Base-by-base conservation (phyloP, 2,797 vertebrate genomes). In the Poeciliopsis paucimaculata region DNA sequence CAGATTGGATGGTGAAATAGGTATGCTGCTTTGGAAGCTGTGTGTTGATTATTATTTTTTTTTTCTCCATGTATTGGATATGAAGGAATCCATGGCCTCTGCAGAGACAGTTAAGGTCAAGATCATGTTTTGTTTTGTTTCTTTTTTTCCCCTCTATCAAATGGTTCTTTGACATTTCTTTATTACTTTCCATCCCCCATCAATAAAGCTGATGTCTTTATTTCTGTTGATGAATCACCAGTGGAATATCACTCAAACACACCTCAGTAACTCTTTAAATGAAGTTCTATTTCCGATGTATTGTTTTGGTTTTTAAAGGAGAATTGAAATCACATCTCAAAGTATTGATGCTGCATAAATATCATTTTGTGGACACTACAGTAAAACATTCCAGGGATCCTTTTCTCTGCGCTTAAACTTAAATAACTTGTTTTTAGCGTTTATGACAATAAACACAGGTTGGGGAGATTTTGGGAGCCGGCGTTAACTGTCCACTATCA, bases 1-100 rank as follows among this genome's bases (percentile, higher is more conserved):
- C 88, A 90, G 88, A 95, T 94, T 92, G 90, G 85, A 94, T 85
- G 89, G 82, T 85, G 84, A 90, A 93, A 88, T 91, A 92, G 86
- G 78, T 76, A 77, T 86, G 78, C 89, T 90, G 87, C 84, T 88
- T 83, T 80, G 72, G 77, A 79, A n/a, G 77, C 88, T 84, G 78
- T 75, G 79, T 83, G 81, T 88, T 94, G 88, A 94, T 95, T 95
- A 91, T 91, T 90, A 9, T 13, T 73, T 91, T 64, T 45, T 43
- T 51, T 53, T 1, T 53, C 23, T 53, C 70, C 73, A 80, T 82
- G 74, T 77, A 83, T 86, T 88, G 89, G 78, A 89, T 83, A 85
- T 92, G 81, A 82, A 78, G 75, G 84, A 93, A 91, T 83, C 74
- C n/a, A 8, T 34, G 60, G 31, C 81, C 55, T 89, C 88, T 87